These are phyloP conservation scores for Syrrhaptes paradoxus DNA, from an alignment of 2,113 vertebrate genomes.

Conservation along the genomic window DNA sequence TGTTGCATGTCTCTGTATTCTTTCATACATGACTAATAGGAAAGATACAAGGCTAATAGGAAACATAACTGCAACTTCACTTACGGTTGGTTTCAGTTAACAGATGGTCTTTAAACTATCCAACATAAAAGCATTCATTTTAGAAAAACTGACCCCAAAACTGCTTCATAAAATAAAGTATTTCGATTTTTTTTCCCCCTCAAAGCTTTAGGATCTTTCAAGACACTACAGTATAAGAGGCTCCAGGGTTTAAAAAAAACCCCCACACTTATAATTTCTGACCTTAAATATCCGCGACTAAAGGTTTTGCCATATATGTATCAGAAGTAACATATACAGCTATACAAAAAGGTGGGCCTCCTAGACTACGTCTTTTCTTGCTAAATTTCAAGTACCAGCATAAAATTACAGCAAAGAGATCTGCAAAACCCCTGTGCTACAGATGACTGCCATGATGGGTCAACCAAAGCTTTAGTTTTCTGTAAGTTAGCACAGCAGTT, in stretches of 20 bases:
- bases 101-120: constrained; percentile 81
- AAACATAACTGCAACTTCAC: constrained; percentile 77
- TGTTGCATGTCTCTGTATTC: constrained; percentile 73
- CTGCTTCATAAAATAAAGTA: constrained; percentile 80
- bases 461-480: background rate
- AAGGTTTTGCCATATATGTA: constrained; percentile 64
- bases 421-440: background rate
- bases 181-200: constrained; percentile 50
- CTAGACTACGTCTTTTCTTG: constrained; percentile 30
- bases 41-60: constrained; percentile 80
- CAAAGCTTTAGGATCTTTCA: constrained; percentile 73
- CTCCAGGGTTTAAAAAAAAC: constrained; percentile 23
- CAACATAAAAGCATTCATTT: constrained; percentile 81
- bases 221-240: constrained; percentile 61
- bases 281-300: constrained; percentile 72
- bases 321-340: constrained; percentile 60
- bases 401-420: constrained; percentile 27
- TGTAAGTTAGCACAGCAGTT: background rate
- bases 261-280: constrained; percentile 46
- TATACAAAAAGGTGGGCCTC: background rate
- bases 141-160: constrained; percentile 75
- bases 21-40: constrained; percentile 81
- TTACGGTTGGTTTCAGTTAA: constrained; percentile 79
- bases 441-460: background rate
- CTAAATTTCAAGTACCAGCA: constrained; percentile 21